phyloP scores from a whole-genome alignment of 2,888 invertebrate genomes.

The Drosophila ezoana region DNA sequence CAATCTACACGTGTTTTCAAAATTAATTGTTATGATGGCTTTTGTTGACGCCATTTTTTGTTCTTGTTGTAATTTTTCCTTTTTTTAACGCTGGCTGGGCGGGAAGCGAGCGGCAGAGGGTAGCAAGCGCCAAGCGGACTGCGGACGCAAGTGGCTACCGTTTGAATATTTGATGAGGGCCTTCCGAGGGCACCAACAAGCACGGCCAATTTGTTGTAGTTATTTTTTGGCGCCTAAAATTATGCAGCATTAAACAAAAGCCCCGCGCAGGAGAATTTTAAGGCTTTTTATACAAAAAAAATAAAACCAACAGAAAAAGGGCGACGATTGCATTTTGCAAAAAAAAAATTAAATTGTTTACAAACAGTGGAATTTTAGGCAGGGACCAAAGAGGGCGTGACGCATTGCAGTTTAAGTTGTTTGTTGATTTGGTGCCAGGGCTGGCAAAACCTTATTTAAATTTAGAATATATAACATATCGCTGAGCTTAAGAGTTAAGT shows the following conservation, averaged over 20 bases:
- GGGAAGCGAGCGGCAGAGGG: not conserved
- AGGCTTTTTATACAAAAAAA: conserved; percentile 40
- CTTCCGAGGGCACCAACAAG: conserved; percentile 59
- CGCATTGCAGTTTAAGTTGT: conserved; percentile 33
- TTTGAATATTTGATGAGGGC: conserved; percentile 79
- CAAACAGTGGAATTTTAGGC: conserved; percentile 31
- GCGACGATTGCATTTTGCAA: conserved; percentile 32
- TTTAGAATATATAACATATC: not conserved
- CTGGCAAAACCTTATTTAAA: not conserved
- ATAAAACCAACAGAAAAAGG: not conserved
- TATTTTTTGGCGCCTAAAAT: conserved; percentile 73
- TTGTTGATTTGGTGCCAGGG: conserved; percentile 18
- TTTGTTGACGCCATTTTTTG: conserved; percentile 76
- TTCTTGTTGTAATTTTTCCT: conserved; percentile 24
- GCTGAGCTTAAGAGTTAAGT: not conserved
- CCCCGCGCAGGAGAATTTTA: conserved; percentile 32
- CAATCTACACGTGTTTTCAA: conserved; percentile 82
- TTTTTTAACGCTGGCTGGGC: conserved; percentile 14
- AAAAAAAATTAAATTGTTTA: conserved; percentile 1
- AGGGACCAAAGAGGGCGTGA: conserved; percentile 17
- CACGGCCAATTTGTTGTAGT: conserved; percentile 65
- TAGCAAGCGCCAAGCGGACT: conserved; percentile 10
- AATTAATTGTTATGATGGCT: conserved; percentile 81
- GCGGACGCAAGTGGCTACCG: conserved; percentile 54
- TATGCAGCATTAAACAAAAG: conserved; percentile 71